Percentiles rank a stretch among this genome's conserved stretches.
Conservation (phyloP, 2,888 invertebrate genomes). For the Lasioglossum vierecki region DNA sequence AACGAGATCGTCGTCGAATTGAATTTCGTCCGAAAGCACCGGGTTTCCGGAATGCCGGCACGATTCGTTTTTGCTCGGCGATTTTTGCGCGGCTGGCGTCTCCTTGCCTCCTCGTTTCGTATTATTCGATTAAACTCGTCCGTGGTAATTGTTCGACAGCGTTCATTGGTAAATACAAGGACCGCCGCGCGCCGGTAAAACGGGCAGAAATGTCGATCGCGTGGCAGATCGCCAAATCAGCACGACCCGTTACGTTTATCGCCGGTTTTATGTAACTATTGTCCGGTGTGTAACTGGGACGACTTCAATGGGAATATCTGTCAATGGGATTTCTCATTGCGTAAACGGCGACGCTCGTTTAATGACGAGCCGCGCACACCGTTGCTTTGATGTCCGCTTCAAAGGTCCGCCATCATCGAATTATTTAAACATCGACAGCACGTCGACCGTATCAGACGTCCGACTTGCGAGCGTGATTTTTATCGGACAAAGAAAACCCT, state of each 20-base stretch:
- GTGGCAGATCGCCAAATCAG: slow-evolving; percentile 54
- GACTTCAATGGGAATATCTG: slow-evolving; percentile 39
- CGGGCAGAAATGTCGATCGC: slow-evolving; percentile 32
- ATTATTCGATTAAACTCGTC: slow-evolving; percentile 36
- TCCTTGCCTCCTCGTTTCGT: not conserved
- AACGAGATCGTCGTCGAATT: not conserved
- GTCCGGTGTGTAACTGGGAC: slow-evolving; percentile 44
- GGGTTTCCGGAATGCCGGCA: not conserved
- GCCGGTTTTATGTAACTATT: slow-evolving; percentile 44
- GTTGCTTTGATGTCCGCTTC: not conserved
- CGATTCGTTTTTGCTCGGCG: not conserved
- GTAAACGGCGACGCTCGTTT: slow-evolving; percentile 5
- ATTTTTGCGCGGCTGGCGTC: not conserved
- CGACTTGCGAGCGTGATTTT: not conserved
- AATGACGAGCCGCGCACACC: not conserved
- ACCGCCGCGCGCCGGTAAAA: not conserved
- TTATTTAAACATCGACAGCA: not conserved
- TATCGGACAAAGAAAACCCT: not conserved
- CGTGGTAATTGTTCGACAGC: slow-evolving; percentile 44
- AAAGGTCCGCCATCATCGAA: not conserved
- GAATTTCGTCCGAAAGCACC: not conserved
- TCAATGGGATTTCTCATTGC: slow-evolving; percentile 37
- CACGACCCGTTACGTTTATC: slow-evolving; percentile 44
- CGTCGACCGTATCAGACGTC: not conserved
- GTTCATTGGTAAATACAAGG: slow-evolving; percentile 42